Percentiles rank a stretch among this genome's conserved stretches.
These are phyloP conservation scores for Andrena dorsata DNA, from an alignment of 2,888 invertebrate genomes.

Conservation along the genomic window DNA sequence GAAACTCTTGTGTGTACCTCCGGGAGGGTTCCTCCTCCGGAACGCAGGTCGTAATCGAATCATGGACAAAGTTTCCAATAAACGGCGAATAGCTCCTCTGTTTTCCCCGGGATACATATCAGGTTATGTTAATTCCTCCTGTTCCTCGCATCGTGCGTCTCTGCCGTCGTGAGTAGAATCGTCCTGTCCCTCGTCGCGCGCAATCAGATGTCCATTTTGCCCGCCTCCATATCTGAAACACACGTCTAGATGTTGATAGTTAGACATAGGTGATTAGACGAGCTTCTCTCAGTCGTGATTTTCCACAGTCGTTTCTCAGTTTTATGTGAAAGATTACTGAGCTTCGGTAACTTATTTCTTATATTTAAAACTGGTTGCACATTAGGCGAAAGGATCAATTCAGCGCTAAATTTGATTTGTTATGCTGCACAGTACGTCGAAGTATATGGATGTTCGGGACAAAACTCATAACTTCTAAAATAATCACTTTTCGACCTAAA, in stretches of 20 bases:
- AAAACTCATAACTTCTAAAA: too few species aligned
- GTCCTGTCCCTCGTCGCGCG: not conserved
- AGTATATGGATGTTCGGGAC: too few species aligned
- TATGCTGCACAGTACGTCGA: too few species aligned
- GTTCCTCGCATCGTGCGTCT: constrained; percentile 3
- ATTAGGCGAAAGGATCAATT: too few species aligned
- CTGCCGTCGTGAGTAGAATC: not conserved
- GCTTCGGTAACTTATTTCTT: not conserved
- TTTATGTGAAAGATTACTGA: not conserved
- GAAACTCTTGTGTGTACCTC: not conserved
- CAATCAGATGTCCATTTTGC: constrained; percentile 14
- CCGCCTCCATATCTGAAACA: not conserved
- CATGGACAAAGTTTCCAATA: constrained; percentile 20
- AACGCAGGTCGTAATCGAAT: constrained; percentile 13
- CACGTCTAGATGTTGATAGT: constrained; percentile 10
- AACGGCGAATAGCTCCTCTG: constrained; percentile 23
- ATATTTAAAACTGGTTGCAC: too few species aligned
- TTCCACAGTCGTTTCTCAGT: not conserved
- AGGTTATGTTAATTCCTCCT: constrained; percentile 51
- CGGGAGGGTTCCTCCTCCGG: not conserved
- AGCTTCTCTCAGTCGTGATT: not conserved
- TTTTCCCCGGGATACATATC: constrained; percentile 18
- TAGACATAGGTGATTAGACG: constrained; percentile 31
- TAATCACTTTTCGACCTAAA: too few species aligned
- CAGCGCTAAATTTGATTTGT: too few species aligned